Conservation (phyloP, 2,888 invertebrate species). For the Acleris emargana region DNA sequence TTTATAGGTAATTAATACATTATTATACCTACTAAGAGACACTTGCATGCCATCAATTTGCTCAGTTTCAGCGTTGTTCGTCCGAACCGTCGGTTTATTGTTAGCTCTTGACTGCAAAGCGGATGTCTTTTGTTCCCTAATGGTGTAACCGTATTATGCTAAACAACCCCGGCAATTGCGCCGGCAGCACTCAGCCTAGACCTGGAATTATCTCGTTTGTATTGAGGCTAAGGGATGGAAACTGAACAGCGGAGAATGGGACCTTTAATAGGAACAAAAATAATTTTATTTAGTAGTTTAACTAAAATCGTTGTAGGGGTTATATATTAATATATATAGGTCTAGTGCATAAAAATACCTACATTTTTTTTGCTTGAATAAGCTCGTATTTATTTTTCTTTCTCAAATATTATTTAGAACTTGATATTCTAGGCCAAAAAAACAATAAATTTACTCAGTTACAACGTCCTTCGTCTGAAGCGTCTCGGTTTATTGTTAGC, state of each 20-base stretch:
- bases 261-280: no score
- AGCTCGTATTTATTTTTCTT: no score
- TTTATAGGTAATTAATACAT: no score
- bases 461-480: slow-evolving; percentile 3
- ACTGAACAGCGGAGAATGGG: neutral
- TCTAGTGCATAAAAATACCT: no score
- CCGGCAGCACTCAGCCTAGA: slow-evolving; percentile 58
- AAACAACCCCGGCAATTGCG: slow-evolving; percentile 73
- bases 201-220: slow-evolving; percentile 61
- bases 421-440: no score
- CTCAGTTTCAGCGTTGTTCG: slow-evolving; percentile 10
- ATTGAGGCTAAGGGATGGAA: slow-evolving; percentile 44
- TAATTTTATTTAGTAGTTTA: no score
- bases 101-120: slow-evolving; percentile 45
- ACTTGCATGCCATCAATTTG: neutral
- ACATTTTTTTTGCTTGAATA: neutral
- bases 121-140: slow-evolving; percentile 67
- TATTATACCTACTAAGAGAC: neutral
- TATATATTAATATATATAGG: no score
- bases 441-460: neutral
- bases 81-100: slow-evolving; percentile 37
- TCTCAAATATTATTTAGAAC: no score
- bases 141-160: slow-evolving; percentile 77
- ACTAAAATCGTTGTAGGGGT: neutral
- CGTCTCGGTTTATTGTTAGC: slow-evolving; percentile 40